Base-by-base conservation (phyloP, 2,888 invertebrate genomes). In the Drosophila paranaensis region DNA sequence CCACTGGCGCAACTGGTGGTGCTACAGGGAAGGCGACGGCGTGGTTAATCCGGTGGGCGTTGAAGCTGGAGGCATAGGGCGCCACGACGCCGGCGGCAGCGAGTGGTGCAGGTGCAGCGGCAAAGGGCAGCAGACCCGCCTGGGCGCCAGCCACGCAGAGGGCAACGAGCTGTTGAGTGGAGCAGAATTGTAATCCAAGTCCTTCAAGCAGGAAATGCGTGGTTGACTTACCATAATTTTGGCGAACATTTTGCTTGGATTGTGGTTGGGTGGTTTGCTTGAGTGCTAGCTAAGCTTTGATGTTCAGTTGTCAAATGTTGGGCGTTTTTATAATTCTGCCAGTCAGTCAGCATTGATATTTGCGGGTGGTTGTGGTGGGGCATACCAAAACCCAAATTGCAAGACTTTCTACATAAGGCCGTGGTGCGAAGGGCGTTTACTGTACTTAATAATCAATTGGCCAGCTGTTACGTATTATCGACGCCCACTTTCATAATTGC, bases 41-140 rank as follows among this genome's bases (percentile, higher is more conserved):
- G 83, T 96, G 96, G 93, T 96, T 96, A 63, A 96, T 94, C 25
- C 95, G 93, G 83, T 96, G 96, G 0, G 96, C 96, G 69, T 96
- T 96, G 93, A 96, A 96, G 14, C 96, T 96, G 81, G 94, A 95
- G 60, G 96, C 96, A 82, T 96, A 96, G 4, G 96, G 96, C 0
- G 96, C 95, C 5, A 96, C 93, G 39, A 92, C 84, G 37, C 92
- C 92, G 79, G 92, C 83, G 16, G 86, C 56, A 25, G 90, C 88
- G 16, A 93, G 43, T 50, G 89, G 74, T 39, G 77, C 71, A 93
- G 93, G 27, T 42, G 72, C 77, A 42, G 86, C 95, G 94, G 11
- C 81, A 25, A 79, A 88, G 14, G 88, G 89, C 64, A 96, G 93
- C 6, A 92, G 82, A 71, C 93, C 92, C 83, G 92, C 91, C 55